Percentiles rank a stretch among this genome's conserved stretches.
These are phyloP conservation scores for Osmoderma eremita DNA, from an alignment of 2,888 invertebrate species.

Conservation along the genomic window DNA sequence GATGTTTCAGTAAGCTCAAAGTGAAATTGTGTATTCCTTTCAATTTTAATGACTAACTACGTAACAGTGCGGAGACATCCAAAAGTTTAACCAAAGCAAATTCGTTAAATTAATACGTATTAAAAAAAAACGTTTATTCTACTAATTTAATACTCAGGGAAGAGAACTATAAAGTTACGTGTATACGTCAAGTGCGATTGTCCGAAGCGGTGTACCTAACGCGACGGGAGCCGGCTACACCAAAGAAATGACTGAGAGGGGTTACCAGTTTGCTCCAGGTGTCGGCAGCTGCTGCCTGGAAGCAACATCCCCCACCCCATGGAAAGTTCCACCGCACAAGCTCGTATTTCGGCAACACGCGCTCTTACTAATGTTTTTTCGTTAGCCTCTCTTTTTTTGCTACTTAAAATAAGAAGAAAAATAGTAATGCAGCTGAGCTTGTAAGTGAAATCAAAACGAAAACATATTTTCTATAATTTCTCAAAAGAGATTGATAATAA, in stretches of 20 bases:
- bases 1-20: too few relatives aligned
- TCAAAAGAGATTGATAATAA: too few relatives aligned
- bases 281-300: slow-evolving; percentile 47
- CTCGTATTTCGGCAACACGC: slow-evolving; percentile 20
- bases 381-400: background rate
- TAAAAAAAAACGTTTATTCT: too few relatives aligned
- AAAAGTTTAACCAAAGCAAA: too few relatives aligned
- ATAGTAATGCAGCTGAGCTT: background rate
- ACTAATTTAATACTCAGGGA: too few relatives aligned
- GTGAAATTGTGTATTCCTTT: too few relatives aligned
- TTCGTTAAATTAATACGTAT: too few relatives aligned
- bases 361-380: background rate
- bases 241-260: slow-evolving; percentile 40
- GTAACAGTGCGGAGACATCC: too few relatives aligned
- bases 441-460: background rate
- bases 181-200: slow-evolving; percentile 31
- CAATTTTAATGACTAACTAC: too few relatives aligned
- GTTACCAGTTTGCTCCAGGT: slow-evolving; percentile 45
- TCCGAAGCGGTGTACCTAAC: slow-evolving; percentile 26
- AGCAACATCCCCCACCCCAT: slow-evolving; percentile 30
- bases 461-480: too few relatives aligned
- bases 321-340: slow-evolving; percentile 17
- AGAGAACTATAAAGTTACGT: slow-evolving; percentile 17
- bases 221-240: slow-evolving; percentile 36
- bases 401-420: background rate